A percentile compares a stretch with the other conserved stretches of the same genome.
Conservation (phyloP, 2,113 vertebrate genomes). For the Python bivittatus region DNA sequence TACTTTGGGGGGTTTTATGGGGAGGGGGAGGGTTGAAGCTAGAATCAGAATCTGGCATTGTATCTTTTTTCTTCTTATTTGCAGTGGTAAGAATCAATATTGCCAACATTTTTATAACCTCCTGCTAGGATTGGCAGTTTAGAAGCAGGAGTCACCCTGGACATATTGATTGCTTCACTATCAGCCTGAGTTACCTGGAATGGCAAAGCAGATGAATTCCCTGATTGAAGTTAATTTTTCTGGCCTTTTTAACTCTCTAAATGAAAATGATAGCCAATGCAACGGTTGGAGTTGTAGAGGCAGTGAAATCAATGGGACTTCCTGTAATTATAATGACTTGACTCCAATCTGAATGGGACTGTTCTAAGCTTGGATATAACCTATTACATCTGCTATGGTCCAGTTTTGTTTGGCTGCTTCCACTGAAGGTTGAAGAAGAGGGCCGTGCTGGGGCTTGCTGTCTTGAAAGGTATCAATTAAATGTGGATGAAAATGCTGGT, state of each 20-base stretch:
- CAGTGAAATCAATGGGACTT: background rate
- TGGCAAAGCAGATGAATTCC: background rate
- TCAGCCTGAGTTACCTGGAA: background rate
- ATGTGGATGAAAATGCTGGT: background rate
- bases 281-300: background rate
- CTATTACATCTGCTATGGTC: background rate
- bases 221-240: background rate
- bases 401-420: background rate
- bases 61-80: conserved; percentile 54
- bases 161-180: conserved; percentile 7
- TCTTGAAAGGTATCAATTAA: background rate
- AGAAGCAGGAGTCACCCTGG: conserved; percentile 31
- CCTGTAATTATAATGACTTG: background rate
- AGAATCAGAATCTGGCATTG: conserved; percentile 34
- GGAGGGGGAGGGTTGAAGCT: conserved; percentile 20
- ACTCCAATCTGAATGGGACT: background rate
- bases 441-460: background rate
- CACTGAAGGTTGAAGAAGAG: background rate
- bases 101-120: conserved; percentile 6
- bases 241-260: background rate
- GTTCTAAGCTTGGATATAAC: background rate
- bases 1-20: conserved; percentile 22
- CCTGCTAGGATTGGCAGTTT: conserved; percentile 39
- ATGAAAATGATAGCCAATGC: background rate
- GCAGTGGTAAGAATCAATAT: conserved; percentile 41